These are phyloP conservation scores for Python bivittatus DNA, from an alignment of 2,113 vertebrate species.

Conservation along the genomic window DNA sequence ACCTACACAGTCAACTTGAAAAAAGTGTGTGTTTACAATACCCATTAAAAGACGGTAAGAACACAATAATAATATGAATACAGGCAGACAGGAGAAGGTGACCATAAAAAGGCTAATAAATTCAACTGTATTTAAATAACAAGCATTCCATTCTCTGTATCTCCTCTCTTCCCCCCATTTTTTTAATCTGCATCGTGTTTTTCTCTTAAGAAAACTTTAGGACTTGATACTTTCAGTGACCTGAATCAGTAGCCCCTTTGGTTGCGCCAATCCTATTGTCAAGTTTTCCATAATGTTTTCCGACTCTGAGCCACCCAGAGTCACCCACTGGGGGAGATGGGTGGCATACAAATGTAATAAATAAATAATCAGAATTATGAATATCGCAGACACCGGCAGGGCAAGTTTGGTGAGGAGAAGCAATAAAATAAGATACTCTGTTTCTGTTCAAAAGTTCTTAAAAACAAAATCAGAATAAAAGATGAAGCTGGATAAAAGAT, in stretches of 20 bases:
- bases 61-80: neutral
- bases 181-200: neutral
- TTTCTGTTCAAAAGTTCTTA: constrained; percentile 63
- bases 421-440: constrained; percentile 63
- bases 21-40: neutral
- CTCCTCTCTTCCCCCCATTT: neutral
- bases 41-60: neutral
- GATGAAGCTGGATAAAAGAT: constrained; percentile 71
- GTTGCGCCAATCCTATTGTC: constrained; percentile 50
- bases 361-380: constrained; percentile 45
- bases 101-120: constrained; percentile 5
- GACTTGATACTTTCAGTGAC: constrained; percentile 56
- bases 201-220: constrained; percentile 45
- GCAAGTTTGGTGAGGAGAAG: constrained; percentile 49
- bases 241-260: constrained; percentile 50
- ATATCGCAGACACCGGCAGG: constrained; percentile 48
- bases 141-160: constrained; percentile 28
- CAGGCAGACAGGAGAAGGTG: neutral
- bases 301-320: too few relatives aligned
- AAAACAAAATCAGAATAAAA: constrained; percentile 73
- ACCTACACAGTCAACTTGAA: neutral
- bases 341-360: too few relatives aligned
- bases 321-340: too few relatives aligned
- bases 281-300: constrained; percentile 58
- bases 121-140: constrained; percentile 30